Percentiles rank a stretch among this genome's conserved stretches.
Conservation (phyloP, 1,140 invertebrate species). For the Hyles vespertilio region DNA sequence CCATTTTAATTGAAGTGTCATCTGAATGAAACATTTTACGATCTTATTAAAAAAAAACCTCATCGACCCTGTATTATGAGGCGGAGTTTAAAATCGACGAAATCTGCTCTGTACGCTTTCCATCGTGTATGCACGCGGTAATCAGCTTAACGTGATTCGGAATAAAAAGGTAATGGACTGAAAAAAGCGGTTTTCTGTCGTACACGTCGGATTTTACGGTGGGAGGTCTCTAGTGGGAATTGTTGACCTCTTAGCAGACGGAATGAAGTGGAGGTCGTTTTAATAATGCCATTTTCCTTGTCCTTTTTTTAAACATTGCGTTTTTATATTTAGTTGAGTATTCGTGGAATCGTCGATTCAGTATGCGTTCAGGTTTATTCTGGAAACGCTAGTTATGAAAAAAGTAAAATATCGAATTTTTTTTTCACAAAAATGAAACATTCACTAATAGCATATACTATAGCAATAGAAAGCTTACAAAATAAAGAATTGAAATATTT, state of each 20-base stretch:
- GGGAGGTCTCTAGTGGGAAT: constrained; percentile 4
- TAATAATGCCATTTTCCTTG: constrained; percentile 10
- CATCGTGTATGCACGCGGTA: constrained; percentile 33
- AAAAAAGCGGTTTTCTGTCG: constrained; percentile 39
- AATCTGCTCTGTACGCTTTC: constrained; percentile 16
- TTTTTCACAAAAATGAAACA: too few relatives aligned
- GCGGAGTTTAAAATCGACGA: constrained; percentile 8
- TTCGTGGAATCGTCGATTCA: too few relatives aligned
- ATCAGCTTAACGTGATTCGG: constrained; percentile 45
- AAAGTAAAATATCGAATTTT: too few relatives aligned
- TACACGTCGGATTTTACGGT: constrained; percentile 27
- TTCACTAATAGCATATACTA: too few relatives aligned
- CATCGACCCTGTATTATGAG: constrained; percentile 8
- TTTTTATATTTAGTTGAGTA: too few relatives aligned
- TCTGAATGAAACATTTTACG: constrained; percentile 3
- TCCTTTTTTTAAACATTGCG: not conserved
- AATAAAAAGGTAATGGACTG: constrained; percentile 56
- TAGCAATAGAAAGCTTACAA: too few relatives aligned
- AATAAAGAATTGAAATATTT: too few relatives aligned
- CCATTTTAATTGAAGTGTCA: constrained; percentile 10
- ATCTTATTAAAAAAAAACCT: constrained; percentile 15
- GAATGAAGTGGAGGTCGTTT: constrained; percentile 5
- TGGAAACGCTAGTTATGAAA: too few relatives aligned
- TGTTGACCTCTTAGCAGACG: constrained; percentile 12
- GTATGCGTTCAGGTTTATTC: too few relatives aligned